A percentile compares a stretch with the other conserved stretches of the same genome.
These are phyloP conservation scores for Prietella phreatophila DNA, from an alignment of 2,113 vertebrate genomes.

Conservation along the genomic window DNA sequence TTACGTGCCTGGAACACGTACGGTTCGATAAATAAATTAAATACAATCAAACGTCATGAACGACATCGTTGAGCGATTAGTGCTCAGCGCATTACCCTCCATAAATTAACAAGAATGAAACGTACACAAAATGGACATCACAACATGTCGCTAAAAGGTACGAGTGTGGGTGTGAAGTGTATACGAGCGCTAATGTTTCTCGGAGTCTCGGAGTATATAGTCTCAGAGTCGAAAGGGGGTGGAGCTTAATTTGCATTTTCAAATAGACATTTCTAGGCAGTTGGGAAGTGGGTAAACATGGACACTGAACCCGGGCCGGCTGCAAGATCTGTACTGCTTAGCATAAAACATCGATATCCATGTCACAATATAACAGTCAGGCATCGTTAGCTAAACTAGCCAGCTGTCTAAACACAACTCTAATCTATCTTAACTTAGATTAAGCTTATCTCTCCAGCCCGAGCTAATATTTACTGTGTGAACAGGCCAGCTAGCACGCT, in stretches of 20 bases:
- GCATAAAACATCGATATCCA: background rate
- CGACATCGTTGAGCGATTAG: background rate
- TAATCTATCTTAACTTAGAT: background rate
- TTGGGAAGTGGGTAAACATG: background rate
- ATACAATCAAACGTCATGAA: background rate
- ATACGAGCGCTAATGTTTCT: background rate
- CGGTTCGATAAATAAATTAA: background rate
- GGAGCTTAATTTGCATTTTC: background rate
- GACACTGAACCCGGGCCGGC: background rate
- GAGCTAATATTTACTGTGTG: background rate
- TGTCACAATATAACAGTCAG: background rate
- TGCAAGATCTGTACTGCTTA: background rate
- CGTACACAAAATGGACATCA: background rate
- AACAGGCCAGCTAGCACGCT: background rate
- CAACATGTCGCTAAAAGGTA: background rate
- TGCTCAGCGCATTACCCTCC: background rate
- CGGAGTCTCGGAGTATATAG: no score
- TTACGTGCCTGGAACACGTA: background rate
- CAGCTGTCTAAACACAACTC: background rate
- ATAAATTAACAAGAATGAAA: conserved; percentile 5
- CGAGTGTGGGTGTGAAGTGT: background rate
- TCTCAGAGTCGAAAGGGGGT: background rate
- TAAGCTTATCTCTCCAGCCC: background rate
- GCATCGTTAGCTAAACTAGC: background rate
- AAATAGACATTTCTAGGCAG: background rate